These are phyloP conservation scores for Nanger granti DNA, from an alignment of 2,113 vertebrate genomes.

Conservation along the genomic window DNA sequence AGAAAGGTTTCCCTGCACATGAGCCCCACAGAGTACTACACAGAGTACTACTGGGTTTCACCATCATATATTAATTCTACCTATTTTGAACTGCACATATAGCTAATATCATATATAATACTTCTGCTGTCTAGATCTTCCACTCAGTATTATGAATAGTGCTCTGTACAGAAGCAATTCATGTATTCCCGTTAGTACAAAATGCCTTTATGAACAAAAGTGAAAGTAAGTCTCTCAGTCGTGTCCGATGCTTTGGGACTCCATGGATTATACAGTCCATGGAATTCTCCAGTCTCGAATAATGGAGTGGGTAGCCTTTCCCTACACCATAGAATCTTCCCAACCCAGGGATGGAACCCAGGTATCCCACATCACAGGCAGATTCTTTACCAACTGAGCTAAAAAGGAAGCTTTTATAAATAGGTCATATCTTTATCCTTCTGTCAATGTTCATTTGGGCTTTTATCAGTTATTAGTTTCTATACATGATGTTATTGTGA, in stretches of 20 bases:
- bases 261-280: background rate
- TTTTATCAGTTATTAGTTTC: background rate
- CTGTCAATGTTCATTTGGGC: background rate
- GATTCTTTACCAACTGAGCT: background rate
- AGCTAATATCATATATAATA: background rate
- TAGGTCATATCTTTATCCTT: background rate
- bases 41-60: background rate
- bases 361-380: background rate
- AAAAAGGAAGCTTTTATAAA: background rate
- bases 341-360: background rate
- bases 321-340: background rate
- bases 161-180: background rate
- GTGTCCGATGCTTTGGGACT: rapidly evolving
- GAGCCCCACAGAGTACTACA: too few relatives aligned
- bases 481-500: background rate
- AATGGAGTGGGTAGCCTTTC: background rate
- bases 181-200: background rate
- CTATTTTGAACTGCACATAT: background rate
- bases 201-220: background rate
- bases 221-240: background rate
- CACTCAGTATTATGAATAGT: background rate
- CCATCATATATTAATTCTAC: background rate
- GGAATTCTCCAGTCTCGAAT: background rate
- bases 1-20: background rate
- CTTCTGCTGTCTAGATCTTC: background rate